These are phyloP conservation scores for Tetramorium alpestre DNA, from an alignment of 1,140 invertebrate species.

Conservation along the genomic window DNA sequence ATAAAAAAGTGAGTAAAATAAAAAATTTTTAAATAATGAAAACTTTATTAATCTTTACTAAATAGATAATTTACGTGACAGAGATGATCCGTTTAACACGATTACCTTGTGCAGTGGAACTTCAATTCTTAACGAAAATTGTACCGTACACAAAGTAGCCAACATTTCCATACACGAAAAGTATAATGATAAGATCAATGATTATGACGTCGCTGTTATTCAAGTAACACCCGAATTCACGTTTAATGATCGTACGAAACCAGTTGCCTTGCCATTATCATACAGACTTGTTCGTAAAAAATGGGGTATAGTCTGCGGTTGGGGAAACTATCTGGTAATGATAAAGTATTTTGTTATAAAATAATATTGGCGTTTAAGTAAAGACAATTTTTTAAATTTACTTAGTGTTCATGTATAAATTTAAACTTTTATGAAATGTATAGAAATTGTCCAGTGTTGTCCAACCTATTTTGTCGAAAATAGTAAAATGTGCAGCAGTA, in stretches of 20 bases:
- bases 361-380: neutral
- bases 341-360: neutral
- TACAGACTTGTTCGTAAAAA: neutral
- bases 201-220: constrained; percentile 87
- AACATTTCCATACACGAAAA: constrained; percentile 79
- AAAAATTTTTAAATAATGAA: neutral
- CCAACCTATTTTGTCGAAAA: constrained; percentile 44
- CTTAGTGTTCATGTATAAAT: neutral
- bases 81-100: neutral
- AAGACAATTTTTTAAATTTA: neutral
- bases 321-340: constrained; percentile 70
- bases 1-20: constrained; percentile 66
- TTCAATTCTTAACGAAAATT: constrained; percentile 70
- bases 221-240: constrained; percentile 73
- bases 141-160: constrained; percentile 76
- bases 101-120: constrained; percentile 77
- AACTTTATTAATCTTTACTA: neutral
- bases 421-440: constrained; percentile 4
- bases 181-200: constrained; percentile 80
- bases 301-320: constrained; percentile 69
- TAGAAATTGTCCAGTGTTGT: neutral
- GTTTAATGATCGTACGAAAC: constrained; percentile 49
- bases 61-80: constrained; percentile 8
- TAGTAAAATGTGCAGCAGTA: constrained; percentile 64
- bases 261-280: constrained; percentile 57